phyloP scores from a whole-genome alignment of 1,140 invertebrate genomes.

The Bombus pyrosoma region DNA sequence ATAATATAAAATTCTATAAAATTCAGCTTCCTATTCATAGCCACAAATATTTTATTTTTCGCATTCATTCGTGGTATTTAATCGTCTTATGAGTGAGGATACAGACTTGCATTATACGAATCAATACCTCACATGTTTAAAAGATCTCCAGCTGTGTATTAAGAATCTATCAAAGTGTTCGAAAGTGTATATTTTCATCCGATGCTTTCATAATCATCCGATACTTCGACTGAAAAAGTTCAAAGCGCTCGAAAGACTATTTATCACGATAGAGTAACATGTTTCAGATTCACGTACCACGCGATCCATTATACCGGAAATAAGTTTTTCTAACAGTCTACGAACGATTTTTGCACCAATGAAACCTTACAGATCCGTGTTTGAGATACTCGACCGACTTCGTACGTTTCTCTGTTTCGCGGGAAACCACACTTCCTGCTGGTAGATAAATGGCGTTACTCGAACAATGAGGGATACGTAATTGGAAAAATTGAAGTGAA shows the following conservation, averaged over 20 bases:
- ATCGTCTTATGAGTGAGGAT: too few relatives aligned
- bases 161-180: too few relatives aligned
- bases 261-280: neutral
- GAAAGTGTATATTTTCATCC: too few relatives aligned
- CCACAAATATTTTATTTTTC: too few relatives aligned
- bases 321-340: neutral
- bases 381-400: neutral
- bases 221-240: neutral
- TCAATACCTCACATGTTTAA: too few relatives aligned
- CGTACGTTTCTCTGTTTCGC: neutral
- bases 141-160: too few relatives aligned
- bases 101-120: too few relatives aligned
- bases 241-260: neutral
- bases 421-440: neutral
- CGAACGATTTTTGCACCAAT: neutral
- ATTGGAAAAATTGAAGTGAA: neutral
- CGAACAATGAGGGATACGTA: neutral
- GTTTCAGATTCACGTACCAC: neutral
- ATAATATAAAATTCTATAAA: too few relatives aligned
- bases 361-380: neutral
- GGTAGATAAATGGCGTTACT: neutral
- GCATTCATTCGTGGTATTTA: too few relatives aligned
- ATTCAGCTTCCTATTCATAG: too few relatives aligned
- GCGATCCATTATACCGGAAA: conserved; percentile 3
- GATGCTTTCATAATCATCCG: too few relatives aligned